Evolutionary conservation across 2,797 vertebrate genomes (phyloP).

Genomic region (Limnodromus scolopaceus): DNA sequence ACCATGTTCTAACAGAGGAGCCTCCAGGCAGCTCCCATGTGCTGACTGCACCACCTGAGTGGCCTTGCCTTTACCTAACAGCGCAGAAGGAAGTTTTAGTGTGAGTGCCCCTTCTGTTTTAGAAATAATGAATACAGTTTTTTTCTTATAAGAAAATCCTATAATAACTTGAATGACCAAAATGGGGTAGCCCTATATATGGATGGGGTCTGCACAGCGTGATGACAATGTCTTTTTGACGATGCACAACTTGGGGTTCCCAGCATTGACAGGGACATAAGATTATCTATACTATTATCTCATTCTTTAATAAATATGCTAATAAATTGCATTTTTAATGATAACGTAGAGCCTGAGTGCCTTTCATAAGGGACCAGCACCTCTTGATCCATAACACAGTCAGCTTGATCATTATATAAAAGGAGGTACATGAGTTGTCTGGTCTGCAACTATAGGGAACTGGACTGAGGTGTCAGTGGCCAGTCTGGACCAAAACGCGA

Average conservation of each 20-base stretch:
- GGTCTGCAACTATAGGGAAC: neutral
- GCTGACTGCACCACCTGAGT: neutral
- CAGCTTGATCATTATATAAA: neutral
- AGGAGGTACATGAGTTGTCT: neutral
- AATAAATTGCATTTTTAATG: neutral
- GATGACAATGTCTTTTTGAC: neutral
- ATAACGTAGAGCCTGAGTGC: neutral
- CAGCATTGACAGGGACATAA: neutral
- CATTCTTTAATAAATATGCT: neutral
- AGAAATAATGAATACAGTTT: neutral
- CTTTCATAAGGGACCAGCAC: neutral
- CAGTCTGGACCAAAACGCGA: neutral
- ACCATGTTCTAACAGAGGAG: neutral
- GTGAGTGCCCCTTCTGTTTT: neutral
- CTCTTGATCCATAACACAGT: neutral
- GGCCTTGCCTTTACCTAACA: neutral
- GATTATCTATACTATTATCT: neutral
- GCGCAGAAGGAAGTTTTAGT: neutral
- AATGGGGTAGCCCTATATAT: neutral
- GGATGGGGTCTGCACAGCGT: neutral
- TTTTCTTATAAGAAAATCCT: neutral
- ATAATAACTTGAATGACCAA: neutral
- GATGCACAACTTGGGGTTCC: rapidly evolving
- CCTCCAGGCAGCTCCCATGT: neutral
- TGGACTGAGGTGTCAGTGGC: neutral